A percentile compares a stretch with the other conserved stretches of the same genome.
phyloP scores from a whole-genome alignment of 1,140 invertebrate genomes.

The Apolygus lucorum region DNA sequence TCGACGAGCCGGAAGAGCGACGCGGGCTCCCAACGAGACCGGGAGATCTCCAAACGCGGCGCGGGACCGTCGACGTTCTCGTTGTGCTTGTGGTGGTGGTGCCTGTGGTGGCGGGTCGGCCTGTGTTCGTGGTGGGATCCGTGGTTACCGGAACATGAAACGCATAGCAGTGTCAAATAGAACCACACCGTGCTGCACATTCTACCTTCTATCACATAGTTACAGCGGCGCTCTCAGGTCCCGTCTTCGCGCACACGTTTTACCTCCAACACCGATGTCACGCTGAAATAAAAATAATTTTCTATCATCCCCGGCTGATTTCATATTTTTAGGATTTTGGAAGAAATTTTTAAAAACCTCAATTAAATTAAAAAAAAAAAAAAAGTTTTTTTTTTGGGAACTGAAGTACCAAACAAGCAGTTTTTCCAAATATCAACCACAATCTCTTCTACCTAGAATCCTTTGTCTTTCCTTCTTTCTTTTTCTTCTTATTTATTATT shows the following conservation, averaged over 20 bases:
- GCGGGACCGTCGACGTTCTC: conserved; percentile 20
- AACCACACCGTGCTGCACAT: conserved; percentile 20
- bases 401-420: too few species aligned
- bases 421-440: too few species aligned
- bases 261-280: not conserved
- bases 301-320: too few species aligned
- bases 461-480: too few species aligned
- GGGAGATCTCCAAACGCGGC: conserved; percentile 3
- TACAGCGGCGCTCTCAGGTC: not conserved
- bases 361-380: too few species aligned
- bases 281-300: not conserved
- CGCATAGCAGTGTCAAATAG: conserved; percentile 2
- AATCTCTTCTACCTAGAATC: too few species aligned
- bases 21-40: not conserved
- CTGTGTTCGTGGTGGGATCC: conserved; percentile 10
- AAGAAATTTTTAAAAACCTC: too few species aligned
- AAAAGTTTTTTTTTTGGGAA: too few species aligned
- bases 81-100: conserved; percentile 20
- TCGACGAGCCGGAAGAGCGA: not conserved
- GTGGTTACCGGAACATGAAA: conserved; percentile 5
- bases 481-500: too few species aligned
- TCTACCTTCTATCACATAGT: not conserved
- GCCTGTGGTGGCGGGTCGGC: conserved; percentile 14
- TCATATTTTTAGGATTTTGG: too few species aligned
- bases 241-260: not conserved